Evolutionary conservation across 2,888 invertebrate species (phyloP).

Genomic region (Cynaeus angustus): DNA sequence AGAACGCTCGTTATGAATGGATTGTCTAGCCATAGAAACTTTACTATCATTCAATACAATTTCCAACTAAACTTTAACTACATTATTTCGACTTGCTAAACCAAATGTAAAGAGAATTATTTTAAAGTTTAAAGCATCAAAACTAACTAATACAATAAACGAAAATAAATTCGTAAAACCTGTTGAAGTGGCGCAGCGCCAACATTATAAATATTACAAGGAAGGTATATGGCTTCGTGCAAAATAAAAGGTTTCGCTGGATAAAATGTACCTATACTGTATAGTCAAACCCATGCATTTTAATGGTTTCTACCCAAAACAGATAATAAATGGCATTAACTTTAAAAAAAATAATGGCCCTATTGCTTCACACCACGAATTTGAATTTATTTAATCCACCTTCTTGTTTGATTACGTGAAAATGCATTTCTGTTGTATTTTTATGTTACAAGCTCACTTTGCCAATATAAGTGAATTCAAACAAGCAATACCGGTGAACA

Average conservation of each 20-base stretch:
- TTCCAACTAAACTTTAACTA: too few species aligned
- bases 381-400: too few species aligned
- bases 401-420: neutral
- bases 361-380: too few species aligned
- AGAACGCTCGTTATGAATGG: neutral
- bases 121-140: neutral
- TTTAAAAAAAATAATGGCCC: too few species aligned
- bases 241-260: constrained; percentile 29
- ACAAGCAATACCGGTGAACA: constrained; percentile 12
- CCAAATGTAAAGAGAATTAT: too few species aligned
- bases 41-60: neutral
- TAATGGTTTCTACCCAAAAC: too few species aligned
- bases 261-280: constrained; percentile 24
- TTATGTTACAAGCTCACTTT: neutral
- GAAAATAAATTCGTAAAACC: constrained; percentile 34
- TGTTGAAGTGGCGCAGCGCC: constrained; percentile 39
- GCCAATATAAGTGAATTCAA: neutral
- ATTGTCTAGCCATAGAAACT: neutral
- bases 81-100: too few species aligned
- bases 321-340: too few species aligned
- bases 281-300: too few species aligned
- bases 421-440: neutral
- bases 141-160: constrained; percentile 16
- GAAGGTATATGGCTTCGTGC: constrained; percentile 27
- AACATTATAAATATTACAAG: constrained; percentile 37